Conservation (phyloP, 2,113 vertebrate species). For the Himantopus leucocephalus region DNA sequence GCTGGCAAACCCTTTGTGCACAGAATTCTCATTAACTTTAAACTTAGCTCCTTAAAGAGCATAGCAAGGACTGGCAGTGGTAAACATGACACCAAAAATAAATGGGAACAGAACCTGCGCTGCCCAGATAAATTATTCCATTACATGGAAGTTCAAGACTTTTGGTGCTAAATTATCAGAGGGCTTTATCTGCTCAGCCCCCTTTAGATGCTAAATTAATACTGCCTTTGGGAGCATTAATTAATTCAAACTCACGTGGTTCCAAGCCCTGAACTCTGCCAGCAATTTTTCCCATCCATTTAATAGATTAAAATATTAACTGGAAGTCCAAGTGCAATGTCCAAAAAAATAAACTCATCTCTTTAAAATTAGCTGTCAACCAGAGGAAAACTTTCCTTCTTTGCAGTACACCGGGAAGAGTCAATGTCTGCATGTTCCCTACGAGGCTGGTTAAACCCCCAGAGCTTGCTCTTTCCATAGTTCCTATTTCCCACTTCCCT, state of each 20-base stretch:
- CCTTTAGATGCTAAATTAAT: background rate
- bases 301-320: background rate
- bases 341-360: background rate
- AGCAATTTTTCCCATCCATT: accelerated
- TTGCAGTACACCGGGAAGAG: background rate
- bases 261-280: background rate
- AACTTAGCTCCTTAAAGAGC: background rate
- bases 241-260: background rate
- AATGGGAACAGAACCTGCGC: background rate
- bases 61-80: background rate
- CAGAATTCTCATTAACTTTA: background rate
- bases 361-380: background rate
- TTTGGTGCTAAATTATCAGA: background rate
- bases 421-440: background rate
- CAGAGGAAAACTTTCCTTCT: background rate
- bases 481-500: background rate
- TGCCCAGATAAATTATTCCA: background rate
- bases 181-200: background rate
- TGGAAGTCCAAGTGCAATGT: background rate
- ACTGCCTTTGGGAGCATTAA: background rate
- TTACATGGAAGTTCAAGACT: background rate
- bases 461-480: background rate
- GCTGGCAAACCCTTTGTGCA: background rate
- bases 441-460: background rate
- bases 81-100: background rate